phyloP scores from a whole-genome alignment of 2,113 vertebrate species.

The Thalassoma bifasciatum region DNA sequence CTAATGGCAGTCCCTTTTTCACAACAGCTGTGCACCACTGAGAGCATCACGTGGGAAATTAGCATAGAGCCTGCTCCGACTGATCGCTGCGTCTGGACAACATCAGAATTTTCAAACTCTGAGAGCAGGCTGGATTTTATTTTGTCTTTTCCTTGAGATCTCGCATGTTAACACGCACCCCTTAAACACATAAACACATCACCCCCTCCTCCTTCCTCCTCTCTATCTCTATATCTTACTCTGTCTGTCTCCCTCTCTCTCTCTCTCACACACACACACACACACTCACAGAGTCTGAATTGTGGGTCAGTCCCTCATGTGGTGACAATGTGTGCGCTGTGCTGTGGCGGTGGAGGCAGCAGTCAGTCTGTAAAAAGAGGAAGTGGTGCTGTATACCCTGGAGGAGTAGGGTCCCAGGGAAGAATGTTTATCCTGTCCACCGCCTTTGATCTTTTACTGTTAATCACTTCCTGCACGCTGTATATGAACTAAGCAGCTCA shows the following conservation, averaged over 20 bases:
- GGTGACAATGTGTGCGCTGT: constrained; percentile 86
- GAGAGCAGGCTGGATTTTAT: constrained; percentile 15
- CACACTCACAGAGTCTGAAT: constrained; percentile 47
- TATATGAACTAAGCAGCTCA: constrained; percentile 80
- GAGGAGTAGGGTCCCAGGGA: constrained; percentile 80
- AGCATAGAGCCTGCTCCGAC: constrained; percentile 53
- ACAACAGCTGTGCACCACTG: constrained; percentile 78
- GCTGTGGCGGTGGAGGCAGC: constrained; percentile 77
- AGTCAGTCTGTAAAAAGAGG: constrained; percentile 82
- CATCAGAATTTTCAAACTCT: constrained; percentile 59
- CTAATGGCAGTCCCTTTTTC: constrained; percentile 71
- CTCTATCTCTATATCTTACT: constrained; percentile 38
- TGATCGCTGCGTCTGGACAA: constrained; percentile 48
- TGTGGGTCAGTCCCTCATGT: constrained; percentile 81
- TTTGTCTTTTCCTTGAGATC: constrained; percentile 31
- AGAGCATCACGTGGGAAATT: constrained; percentile 76
- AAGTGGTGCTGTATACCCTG: constrained; percentile 83
- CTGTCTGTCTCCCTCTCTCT: constrained; percentile 2
- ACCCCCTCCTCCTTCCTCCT: constrained; percentile 2
- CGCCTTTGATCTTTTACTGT: constrained; percentile 86
- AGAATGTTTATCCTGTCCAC: constrained; percentile 87
- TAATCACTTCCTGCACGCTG: constrained; percentile 88
- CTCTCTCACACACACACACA: constrained; percentile 34
- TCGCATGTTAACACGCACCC: constrained; percentile 29
- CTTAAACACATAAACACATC: constrained; percentile 52